A percentile compares a stretch with the other conserved stretches of the same genome.
Evolutionary conservation across 30 jellyfish, hydroid and myxozoan genomes (phyloP).

Genomic region (Phacellophora camtschatica): DNA sequence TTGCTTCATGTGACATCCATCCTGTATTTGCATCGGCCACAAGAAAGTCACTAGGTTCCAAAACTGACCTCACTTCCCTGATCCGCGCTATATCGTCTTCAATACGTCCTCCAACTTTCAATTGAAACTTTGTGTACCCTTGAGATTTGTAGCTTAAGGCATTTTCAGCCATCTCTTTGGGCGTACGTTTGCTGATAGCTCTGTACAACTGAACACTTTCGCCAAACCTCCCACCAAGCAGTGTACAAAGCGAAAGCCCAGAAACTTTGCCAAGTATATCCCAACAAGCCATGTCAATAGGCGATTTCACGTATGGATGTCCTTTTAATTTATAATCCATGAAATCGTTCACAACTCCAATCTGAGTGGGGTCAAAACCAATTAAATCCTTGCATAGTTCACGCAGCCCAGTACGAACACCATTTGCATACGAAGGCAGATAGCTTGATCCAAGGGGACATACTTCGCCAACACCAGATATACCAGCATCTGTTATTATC

Average conservation of each 20-base stretch:
- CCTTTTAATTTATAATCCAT: constrained; percentile 64
- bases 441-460: constrained; percentile 65
- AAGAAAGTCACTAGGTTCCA: constrained; percentile 33
- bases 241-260: constrained; percentile 34
- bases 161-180: constrained; percentile 46
- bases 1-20: constrained; percentile 67
- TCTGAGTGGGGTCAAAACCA: constrained; percentile 51
- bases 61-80: constrained; percentile 37
- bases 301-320: constrained; percentile 63
- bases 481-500: constrained; percentile 44
- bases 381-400: constrained; percentile 24
- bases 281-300: constrained; percentile 69
- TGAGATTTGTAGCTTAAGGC: constrained; percentile 12
- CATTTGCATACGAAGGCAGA: constrained; percentile 61
- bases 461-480: constrained; percentile 54
- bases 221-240: constrained; percentile 58
- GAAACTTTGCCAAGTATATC: constrained; percentile 46
- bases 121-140: constrained; percentile 47
- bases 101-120: constrained; percentile 53
- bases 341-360: constrained; percentile 34
- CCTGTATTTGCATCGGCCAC: constrained; percentile 68
- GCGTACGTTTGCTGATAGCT: constrained; percentile 34
- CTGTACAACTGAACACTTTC: constrained; percentile 54
- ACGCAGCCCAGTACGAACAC: constrained; percentile 46
- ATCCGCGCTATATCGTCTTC: constrained; percentile 58